Base-by-base conservation (phyloP, 1,140 invertebrate genomes). In the Apolygus lucorum region DNA sequence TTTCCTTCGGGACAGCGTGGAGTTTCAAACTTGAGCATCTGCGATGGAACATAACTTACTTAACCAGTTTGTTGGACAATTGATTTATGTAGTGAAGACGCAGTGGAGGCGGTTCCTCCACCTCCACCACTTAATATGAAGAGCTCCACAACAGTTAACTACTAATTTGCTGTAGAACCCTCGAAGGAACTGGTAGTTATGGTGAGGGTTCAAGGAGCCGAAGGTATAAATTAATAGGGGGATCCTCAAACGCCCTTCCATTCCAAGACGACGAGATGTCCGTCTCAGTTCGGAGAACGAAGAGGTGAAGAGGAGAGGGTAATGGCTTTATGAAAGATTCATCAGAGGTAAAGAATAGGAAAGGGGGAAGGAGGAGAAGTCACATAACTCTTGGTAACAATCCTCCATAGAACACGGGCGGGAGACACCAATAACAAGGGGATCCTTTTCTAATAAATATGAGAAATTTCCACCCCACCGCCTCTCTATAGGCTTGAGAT, bases 311-410 rank as follows among this genome's bases (percentile, higher is more conserved):
- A 49, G 29, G 28, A 24, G 22, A n/a, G 24, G 21, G 24, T 27
- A 29, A 65, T 70, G 24, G 28, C 52, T 25, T 65, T 70, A 67
- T 67, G 64, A 67, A 67, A 67, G 34, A 67, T 67, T 28, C 64
- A 67, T 67, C 85, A 63, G 87, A 82, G 54, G 87, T 88, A 54
- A 59, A 59, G 22, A 24, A 59, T 11, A 11, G 34, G 34, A 17
- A 49, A 49, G 34, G 17, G 17, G 34, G 17, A n/a, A n/a, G n/a
- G 34, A 17, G 34, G 17, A 17, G 34, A 17, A 42, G 34, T 42
- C 34, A 21, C 54, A 59, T 59, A 59, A 59, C 54, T 59, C 54
- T 59, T 21, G 54, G 54, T 59, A 59, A 59, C 54, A 59, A 24
- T 24, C 54, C 13, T 59, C 22, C 22, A 24, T 11, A 24, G 54